These are phyloP conservation scores for Saccostrea glomerata DNA, from an alignment of 1,140 invertebrate species.

Conservation along the genomic window DNA sequence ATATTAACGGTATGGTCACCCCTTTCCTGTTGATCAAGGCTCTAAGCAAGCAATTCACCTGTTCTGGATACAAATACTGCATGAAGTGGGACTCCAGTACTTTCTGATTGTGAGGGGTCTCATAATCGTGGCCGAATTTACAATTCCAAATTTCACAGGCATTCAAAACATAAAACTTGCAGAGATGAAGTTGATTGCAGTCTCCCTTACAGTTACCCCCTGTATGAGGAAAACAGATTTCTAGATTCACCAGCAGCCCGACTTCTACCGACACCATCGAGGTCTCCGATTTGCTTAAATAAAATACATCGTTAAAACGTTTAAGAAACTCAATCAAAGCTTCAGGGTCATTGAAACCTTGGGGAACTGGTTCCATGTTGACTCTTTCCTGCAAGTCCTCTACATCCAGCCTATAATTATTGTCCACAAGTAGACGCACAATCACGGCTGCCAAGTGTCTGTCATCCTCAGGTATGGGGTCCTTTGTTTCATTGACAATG, in stretches of 20 bases:
- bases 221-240: not conserved
- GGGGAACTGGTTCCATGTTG: not conserved
- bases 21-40: not conserved
- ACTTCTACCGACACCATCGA: not conserved
- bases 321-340: not conserved
- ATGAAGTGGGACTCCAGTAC: not conserved
- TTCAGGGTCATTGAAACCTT: not conserved
- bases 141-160: conserved; percentile 19
- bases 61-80: conserved; percentile 6
- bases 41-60: not conserved
- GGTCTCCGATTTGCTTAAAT: not conserved
- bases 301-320: not conserved
- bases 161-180: conserved; percentile 11
- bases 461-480: not conserved
- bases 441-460: not conserved
- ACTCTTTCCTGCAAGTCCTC: not conserved
- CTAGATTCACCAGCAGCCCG: not conserved
- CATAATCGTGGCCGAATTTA: conserved; percentile 4
- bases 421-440: not conserved
- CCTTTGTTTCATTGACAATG: not conserved
- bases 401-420: not conserved
- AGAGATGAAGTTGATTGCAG: not conserved
- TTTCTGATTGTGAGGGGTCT: conserved; percentile 3
- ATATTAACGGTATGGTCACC: not conserved
- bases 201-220: not conserved